Conservation (phyloP, 37 sponge, comb jelly and placozoan genomes). For the Cladorhizidae sp. region DNA sequence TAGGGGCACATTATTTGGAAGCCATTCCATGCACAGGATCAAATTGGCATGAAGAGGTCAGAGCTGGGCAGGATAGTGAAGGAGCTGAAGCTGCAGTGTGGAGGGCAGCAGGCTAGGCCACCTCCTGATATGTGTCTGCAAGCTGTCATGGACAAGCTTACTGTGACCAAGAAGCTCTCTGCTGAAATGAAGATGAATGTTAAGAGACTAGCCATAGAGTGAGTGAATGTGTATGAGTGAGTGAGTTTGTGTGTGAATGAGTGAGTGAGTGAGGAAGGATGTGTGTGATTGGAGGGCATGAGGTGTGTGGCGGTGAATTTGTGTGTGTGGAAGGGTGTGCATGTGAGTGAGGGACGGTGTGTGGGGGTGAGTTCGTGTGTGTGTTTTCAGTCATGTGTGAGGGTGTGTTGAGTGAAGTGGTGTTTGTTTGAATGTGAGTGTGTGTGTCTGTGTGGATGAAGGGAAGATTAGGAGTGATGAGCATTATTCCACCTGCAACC, state of each 20-base stretch:
- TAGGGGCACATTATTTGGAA: background rate
- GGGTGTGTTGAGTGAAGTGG: too few species aligned
- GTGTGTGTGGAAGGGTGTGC: too few species aligned
- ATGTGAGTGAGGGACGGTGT: background rate
- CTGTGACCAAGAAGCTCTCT: background rate
- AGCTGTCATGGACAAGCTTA: background rate
- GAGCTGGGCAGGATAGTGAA: constrained; percentile 2
- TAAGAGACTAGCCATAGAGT: constrained; percentile 2
- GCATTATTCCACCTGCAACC: too few species aligned
- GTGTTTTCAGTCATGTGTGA: too few species aligned
- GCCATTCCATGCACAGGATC: background rate
- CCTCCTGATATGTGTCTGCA: background rate
- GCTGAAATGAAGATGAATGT: background rate
- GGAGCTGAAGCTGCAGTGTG: background rate
- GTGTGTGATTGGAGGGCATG: background rate
- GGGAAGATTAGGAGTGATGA: too few species aligned
- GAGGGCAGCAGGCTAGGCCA: too few species aligned
- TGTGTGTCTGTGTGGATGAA: too few species aligned
- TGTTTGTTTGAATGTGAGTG: too few species aligned
- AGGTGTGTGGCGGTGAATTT: too few species aligned
- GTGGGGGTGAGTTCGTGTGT: too few species aligned
- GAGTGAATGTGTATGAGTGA: background rate
- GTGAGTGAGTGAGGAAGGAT: too few species aligned
- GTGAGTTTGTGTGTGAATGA: too few species aligned
- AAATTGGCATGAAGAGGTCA: background rate